Evolutionary conservation across 30 jellyfish, hydroid and myxozoan species (phyloP), one percentile per base, ranked within the genome.

Genomic region (Cassiopea andromeda): DNA sequence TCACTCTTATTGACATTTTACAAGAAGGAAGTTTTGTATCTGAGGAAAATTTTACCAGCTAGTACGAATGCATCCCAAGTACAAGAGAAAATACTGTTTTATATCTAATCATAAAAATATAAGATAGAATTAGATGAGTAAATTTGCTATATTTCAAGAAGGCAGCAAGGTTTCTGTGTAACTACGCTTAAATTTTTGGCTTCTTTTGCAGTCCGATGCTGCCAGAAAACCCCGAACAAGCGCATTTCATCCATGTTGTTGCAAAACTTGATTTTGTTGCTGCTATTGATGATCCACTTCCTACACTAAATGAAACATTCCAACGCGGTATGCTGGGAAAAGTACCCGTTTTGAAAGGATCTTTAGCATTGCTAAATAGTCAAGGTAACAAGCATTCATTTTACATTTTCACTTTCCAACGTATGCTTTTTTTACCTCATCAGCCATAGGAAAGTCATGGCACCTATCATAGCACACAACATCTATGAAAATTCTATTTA

Each of bases 251-350:
- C 46, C 89, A 68, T 18, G 91, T 91, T 5, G 85, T 38, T 44
- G 91, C 92, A 2, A 83, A 64, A 14, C 80, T 91, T 14, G 90
- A 85, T 38, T 93, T 93, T 69, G 82, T 81, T 54, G 98, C 91
- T 9, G 84, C 88, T 5, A 75, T 83, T 10, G 93, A 84, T 7
- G 97, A 90, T 48, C 95, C 93, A 2, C 50, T 87, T 6, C 87
- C 93, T 4, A 80, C 87, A 1, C 81, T 94, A 75, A 83, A 90
- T 17, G 97, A 90, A 45, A 82, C 96, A 0, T 46, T 94, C 2
- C 84, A 90, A 46, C 82, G 90, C 64, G 98, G 98, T 1, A 83
- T 69, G 87, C 78, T 94, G 13, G 98, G 98, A 13, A 87, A 85
- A 66, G 89, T 94, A 13, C 85, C 92, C 1, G 95, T 85, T 3